Conservation (phyloP, 2,888 invertebrate species). For the Sisyra terminalis region DNA sequence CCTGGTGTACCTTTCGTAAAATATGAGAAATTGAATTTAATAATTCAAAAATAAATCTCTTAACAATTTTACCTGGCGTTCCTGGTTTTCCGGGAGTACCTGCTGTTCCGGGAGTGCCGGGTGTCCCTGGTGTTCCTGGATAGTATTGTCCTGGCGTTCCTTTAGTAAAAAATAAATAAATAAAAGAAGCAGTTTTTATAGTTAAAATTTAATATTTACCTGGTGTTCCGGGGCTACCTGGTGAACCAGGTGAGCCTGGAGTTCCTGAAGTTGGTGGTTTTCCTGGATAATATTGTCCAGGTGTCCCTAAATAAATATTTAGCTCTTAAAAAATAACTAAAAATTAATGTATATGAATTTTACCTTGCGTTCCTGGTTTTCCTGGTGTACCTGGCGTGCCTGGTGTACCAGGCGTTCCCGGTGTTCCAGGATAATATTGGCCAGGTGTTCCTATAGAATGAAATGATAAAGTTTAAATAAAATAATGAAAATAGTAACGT, state of each 20-base stretch:
- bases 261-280: constrained; percentile 14
- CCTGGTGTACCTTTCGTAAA: constrained; percentile 13
- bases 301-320: constrained; percentile 7
- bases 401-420: constrained; percentile 13
- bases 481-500: too few relatives aligned
- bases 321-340: too few relatives aligned
- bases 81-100: not conserved
- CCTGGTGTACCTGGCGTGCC: constrained; percentile 13
- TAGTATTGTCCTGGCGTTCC: constrained; percentile 11
- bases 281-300: constrained; percentile 33
- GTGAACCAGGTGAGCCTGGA: constrained; percentile 15
- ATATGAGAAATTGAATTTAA: too few relatives aligned
- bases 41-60: too few relatives aligned
- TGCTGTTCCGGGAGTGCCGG: not conserved
- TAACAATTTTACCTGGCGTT: too few relatives aligned
- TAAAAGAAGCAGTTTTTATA: too few relatives aligned
- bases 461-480: too few relatives aligned
- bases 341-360: constrained; percentile 24
- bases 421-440: constrained; percentile 7
- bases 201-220: constrained; percentile 6
- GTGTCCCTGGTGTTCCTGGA: not conserved
- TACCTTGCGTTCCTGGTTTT: constrained; percentile 10
- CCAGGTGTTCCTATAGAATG: constrained; percentile 14
- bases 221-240: constrained; percentile 16
- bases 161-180: not conserved